Percentiles rank a stretch among this genome's conserved stretches.
Evolutionary conservation across 64 coral and sea anemone genomes (phyloP).

Genomic region (Actinia equina): DNA sequence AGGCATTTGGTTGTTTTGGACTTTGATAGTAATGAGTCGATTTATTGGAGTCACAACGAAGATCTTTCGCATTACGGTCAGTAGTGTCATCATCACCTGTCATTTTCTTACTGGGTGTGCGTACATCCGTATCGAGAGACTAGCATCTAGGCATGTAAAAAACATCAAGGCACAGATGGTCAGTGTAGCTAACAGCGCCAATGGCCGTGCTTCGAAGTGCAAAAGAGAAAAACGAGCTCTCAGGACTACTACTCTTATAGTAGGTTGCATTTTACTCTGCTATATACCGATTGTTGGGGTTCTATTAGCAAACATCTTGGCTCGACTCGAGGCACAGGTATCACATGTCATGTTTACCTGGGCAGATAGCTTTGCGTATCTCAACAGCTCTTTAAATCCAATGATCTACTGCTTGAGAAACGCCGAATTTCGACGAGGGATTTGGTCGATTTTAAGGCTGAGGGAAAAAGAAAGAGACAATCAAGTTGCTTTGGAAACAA

Average conservation of each 20-base stretch:
- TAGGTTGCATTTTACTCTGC: constrained; percentile 17
- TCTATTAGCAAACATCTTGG: constrained; percentile 22
- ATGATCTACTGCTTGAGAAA: constrained; percentile 36
- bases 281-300: constrained; percentile 15
- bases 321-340: not conserved
- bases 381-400: constrained; percentile 29
- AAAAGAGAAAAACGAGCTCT: constrained; percentile 16
- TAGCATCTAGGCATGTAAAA: constrained; percentile 19
- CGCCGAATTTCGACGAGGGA: constrained; percentile 24
- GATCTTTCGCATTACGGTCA: constrained; percentile 11
- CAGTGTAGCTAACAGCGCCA: not conserved
- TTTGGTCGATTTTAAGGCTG: not conserved
- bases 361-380: constrained; percentile 19
- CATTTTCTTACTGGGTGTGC: not conserved
- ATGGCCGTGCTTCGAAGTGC: not conserved
- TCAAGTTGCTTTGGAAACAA: not conserved
- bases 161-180: constrained; percentile 9
- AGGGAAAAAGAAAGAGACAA: not conserved
- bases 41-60: constrained; percentile 19
- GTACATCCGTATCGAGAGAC: constrained; percentile 30
- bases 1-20: constrained; percentile 24
- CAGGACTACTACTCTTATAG: constrained; percentile 13
- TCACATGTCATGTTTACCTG: constrained; percentile 25
- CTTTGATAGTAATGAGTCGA: constrained; percentile 16
- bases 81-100: constrained; percentile 22